These are phyloP conservation scores for Tauraco erythrolophus DNA, from an alignment of 2,113 vertebrate genomes.

Conservation along the genomic window DNA sequence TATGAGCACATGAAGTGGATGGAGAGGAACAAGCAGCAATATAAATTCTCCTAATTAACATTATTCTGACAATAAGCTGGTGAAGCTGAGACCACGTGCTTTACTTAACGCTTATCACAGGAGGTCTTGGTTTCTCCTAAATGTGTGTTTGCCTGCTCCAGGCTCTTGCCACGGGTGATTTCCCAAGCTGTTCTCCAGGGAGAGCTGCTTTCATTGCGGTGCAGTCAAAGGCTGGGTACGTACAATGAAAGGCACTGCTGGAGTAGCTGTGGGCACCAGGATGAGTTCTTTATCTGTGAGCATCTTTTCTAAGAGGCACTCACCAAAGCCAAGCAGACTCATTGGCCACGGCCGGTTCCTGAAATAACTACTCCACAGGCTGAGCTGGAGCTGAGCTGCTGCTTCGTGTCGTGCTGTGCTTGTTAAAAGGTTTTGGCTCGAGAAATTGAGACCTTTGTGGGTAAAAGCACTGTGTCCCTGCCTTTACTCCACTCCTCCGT, in stretches of 20 bases:
- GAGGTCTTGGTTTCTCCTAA: neutral
- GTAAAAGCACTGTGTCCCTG: too few relatives aligned
- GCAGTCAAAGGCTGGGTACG: neutral
- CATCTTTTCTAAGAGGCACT: neutral
- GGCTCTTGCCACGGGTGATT: rapidly evolving
- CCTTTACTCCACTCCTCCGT: rapidly evolving
- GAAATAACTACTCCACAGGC: neutral
- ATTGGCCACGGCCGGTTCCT: neutral
- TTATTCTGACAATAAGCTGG: neutral
- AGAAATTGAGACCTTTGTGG: neutral
- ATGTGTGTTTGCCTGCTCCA: neutral
- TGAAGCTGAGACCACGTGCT: neutral
- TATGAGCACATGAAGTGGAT: neutral
- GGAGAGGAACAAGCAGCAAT: neutral
- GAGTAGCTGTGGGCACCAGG: neutral
- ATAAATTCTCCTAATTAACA: neutral
- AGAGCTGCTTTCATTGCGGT: neutral
- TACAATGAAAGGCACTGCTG: neutral
- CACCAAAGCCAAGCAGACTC: neutral
- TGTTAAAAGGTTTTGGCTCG: neutral
- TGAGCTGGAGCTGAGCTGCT: neutral
- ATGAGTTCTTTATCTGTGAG: neutral
- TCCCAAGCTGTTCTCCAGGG: neutral
- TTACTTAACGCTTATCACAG: neutral
- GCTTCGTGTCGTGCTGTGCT: rapidly evolving